Evolutionary conservation across 53 echinoderm and acorn worm genomes (phyloP).

Genomic region (Luidia sarsii): DNA sequence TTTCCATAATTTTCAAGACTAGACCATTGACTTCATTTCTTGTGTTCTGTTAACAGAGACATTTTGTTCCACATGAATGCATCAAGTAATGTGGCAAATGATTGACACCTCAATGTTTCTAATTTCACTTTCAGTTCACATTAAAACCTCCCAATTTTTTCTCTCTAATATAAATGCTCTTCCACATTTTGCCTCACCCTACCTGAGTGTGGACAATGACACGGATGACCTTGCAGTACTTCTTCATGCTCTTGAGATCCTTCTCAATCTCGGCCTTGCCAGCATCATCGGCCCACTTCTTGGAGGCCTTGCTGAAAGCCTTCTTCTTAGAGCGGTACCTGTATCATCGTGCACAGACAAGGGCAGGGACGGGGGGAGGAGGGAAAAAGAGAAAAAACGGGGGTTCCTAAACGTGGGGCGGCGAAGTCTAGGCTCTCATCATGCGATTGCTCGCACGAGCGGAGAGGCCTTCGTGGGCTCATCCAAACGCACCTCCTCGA

Average conservation of each 20-base stretch:
- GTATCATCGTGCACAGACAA: no score
- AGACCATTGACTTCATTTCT: no score
- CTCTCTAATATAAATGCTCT: not conserved
- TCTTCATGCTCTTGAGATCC: slow-evolving; percentile 93
- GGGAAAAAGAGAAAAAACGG: slow-evolving; percentile 45
- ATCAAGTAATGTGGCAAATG: no score
- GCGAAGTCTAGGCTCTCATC: slow-evolving; percentile 60
- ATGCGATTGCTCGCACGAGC: slow-evolving; percentile 55
- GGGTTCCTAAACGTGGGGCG: slow-evolving; percentile 30
- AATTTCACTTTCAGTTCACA: no score
- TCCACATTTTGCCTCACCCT: slow-evolving; percentile 12
- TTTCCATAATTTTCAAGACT: no score
- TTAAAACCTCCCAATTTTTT: no score
- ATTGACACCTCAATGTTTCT: no score
- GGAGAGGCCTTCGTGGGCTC: slow-evolving; percentile 71
- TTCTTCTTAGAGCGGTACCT: slow-evolving; percentile 99
- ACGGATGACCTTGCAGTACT: slow-evolving; percentile 98
- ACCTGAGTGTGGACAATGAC: slow-evolving; percentile 99
- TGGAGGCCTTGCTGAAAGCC: slow-evolving; percentile 99
- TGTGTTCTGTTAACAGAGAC: no score
- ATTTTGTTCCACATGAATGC: no score
- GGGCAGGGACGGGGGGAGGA: slow-evolving; percentile 40
- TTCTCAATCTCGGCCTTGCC: slow-evolving; percentile 95
- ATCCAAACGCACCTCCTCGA: slow-evolving; percentile 58
- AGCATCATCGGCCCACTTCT: slow-evolving; percentile 99